A percentile compares a stretch with the other conserved stretches of the same genome.
These are phyloP conservation scores for Achatina immaculata DNA, from an alignment of 1,140 invertebrate species.

Conservation along the genomic window DNA sequence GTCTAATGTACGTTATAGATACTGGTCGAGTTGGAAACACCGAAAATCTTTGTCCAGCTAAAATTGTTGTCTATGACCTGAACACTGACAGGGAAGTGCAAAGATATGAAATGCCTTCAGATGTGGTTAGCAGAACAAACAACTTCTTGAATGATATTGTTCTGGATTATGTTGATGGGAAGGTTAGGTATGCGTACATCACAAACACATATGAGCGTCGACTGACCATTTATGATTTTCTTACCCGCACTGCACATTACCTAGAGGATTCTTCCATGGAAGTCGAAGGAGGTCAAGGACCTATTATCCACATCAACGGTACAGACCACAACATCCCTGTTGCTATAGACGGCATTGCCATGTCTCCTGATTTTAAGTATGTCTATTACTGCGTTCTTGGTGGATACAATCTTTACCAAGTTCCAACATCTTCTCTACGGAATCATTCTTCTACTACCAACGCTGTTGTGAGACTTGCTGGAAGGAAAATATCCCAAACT, in stretches of 20 bases:
- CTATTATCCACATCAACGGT: constrained; percentile 13
- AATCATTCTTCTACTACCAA: neutral
- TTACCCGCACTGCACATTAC: constrained; percentile 35
- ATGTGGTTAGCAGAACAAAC: constrained; percentile 41
- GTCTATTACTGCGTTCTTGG: constrained; percentile 50
- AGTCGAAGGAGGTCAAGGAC: constrained; percentile 28
- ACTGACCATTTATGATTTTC: constrained; percentile 45
- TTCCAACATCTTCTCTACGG: constrained; percentile 38
- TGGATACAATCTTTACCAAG: constrained; percentile 40
- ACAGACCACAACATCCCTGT: constrained; percentile 10
- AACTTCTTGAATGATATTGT: constrained; percentile 59
- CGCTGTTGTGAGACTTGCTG: neutral
- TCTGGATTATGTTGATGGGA: constrained; percentile 48
- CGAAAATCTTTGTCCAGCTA: constrained; percentile 46
- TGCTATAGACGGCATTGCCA: constrained; percentile 52
- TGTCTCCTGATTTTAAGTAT: constrained; percentile 49
- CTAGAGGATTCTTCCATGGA: constrained; percentile 48
- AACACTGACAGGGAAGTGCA: constrained; percentile 30
- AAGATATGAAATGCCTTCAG: constrained; percentile 41
- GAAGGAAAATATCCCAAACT: neutral
- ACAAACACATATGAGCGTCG: constrained; percentile 45
- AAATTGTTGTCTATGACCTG: constrained; percentile 50
- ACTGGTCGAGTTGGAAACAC: constrained; percentile 42
- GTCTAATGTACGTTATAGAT: constrained; percentile 57
- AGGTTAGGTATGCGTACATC: constrained; percentile 50